These are phyloP conservation scores for Nemopilema nomurai DNA, from an alignment of 30 jellyfish, hydroid and myxozoan genomes.

Conservation along the genomic window DNA sequence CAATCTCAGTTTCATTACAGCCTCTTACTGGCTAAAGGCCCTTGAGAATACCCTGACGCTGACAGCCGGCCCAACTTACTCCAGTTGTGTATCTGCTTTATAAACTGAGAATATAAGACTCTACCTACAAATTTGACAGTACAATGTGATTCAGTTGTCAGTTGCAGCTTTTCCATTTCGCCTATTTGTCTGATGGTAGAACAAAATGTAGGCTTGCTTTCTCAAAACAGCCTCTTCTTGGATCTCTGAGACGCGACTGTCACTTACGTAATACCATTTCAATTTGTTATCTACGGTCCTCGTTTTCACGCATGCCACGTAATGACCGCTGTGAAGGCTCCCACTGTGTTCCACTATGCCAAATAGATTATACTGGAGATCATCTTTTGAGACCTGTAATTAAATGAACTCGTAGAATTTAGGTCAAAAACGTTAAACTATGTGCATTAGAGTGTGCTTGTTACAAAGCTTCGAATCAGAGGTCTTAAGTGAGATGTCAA, in stretches of 20 bases:
- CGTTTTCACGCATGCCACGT: constrained; percentile 76
- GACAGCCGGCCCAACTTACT: neutral
- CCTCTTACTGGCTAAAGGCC: too few relatives aligned
- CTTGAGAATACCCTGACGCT: too few relatives aligned
- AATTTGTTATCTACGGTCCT: constrained; percentile 40
- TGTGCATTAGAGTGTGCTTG: too few relatives aligned
- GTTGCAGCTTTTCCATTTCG: neutral
- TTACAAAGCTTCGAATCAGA: too few relatives aligned
- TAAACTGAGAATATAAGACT: too few relatives aligned
- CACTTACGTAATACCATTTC: constrained; percentile 86
- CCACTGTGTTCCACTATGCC: constrained; percentile 92
- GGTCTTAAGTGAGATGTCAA: too few relatives aligned
- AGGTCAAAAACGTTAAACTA: neutral
- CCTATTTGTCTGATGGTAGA: constrained; percentile 53
- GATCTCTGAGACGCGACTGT: constrained; percentile 74
- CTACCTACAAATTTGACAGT: neutral
- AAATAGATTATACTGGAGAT: constrained; percentile 52
- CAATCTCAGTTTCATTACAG: too few relatives aligned
- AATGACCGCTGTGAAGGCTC: constrained; percentile 88
- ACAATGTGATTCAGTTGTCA: neutral
- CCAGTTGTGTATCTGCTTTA: neutral
- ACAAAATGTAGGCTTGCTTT: constrained; percentile 81
- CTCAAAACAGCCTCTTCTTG: constrained; percentile 78
- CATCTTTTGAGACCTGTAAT: constrained; percentile 44
- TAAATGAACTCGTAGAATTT: neutral